These are phyloP conservation scores for Melanogrammus aeglefinus DNA, from an alignment of 2,797 vertebrate species.

Conservation along the genomic window DNA sequence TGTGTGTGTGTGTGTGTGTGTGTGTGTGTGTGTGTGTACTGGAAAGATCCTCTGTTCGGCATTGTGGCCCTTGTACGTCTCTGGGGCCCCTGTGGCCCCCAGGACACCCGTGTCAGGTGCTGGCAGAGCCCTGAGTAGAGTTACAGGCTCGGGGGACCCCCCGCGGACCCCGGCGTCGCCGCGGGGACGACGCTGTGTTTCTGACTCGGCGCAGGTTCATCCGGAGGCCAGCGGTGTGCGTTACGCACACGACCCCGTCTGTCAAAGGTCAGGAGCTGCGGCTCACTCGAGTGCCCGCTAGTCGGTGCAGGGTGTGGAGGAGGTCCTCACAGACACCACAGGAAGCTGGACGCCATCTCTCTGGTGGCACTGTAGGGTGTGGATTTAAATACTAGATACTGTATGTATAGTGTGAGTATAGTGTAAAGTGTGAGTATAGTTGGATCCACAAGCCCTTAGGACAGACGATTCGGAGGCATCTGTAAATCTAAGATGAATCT, in stretches of 20 bases:
- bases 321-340: constrained; percentile 25
- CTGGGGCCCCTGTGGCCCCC: constrained; percentile 50
- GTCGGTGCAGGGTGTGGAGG: constrained; percentile 22
- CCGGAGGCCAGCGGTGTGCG: constrained; percentile 67
- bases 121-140: constrained; percentile 62
- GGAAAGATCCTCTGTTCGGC: constrained; percentile 48
- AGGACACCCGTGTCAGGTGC: constrained; percentile 65
- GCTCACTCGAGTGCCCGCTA: constrained; percentile 53
- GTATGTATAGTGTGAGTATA: no score
- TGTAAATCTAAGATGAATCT: neutral
- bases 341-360: constrained; percentile 20
- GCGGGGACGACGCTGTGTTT: constrained; percentile 34
- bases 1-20: constrained; percentile 24
- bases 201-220: constrained; percentile 61
- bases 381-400: constrained; percentile 12
- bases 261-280: constrained; percentile 49
- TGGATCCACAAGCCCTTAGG: neutral
- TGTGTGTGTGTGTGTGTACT: constrained; percentile 22
- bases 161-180: constrained; percentile 43
- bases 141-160: constrained; percentile 60
- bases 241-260: constrained; percentile 57
- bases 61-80: constrained; percentile 50
- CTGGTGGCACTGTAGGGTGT: constrained; percentile 20
- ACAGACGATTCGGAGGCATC: neutral
- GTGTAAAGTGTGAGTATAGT: no score